A percentile compares a stretch with the other conserved stretches of the same genome.
These are phyloP conservation scores for Drosophila nigritarsus DNA, from an alignment of 2,888 invertebrate genomes.

Conservation along the genomic window DNA sequence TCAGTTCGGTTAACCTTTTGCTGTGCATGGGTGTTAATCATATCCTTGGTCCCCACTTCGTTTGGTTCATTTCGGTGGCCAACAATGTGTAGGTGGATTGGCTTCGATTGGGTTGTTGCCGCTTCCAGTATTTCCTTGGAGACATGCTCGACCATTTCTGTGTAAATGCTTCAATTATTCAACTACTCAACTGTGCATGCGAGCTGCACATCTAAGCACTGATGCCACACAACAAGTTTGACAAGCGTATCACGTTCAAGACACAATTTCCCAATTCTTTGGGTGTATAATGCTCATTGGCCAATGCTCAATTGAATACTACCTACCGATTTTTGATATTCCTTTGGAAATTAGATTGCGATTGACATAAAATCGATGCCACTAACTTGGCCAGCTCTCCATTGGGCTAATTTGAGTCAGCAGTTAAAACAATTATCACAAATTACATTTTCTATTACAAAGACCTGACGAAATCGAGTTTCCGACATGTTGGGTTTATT, in stretches of 20 bases:
- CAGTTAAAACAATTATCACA: slow-evolving; percentile 5
- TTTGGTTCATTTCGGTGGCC: slow-evolving; percentile 35
- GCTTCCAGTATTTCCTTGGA: slow-evolving; percentile 42
- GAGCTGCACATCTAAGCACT: slow-evolving; percentile 58
- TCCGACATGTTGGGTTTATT: not conserved
- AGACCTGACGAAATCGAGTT: not conserved
- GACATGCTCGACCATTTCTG: slow-evolving; percentile 37
- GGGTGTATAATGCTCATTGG: slow-evolving; percentile 10
- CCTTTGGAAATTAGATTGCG: slow-evolving; percentile 26
- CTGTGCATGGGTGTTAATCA: not conserved
- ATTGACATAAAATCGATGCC: slow-evolving; percentile 68
- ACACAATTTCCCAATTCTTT: slow-evolving; percentile 47
- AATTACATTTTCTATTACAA: not conserved
- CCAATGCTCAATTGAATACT: slow-evolving; percentile 43
- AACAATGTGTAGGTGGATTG: slow-evolving; percentile 48
- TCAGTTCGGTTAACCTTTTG: slow-evolving; percentile 40
- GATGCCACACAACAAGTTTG: slow-evolving; percentile 29
- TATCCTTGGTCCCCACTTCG: slow-evolving; percentile 14
- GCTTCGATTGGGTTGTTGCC: slow-evolving; percentile 55
- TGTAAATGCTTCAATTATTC: slow-evolving; percentile 59
- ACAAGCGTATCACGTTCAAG: slow-evolving; percentile 55
- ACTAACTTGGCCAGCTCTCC: slow-evolving; percentile 1
- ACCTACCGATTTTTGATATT: slow-evolving; percentile 18
- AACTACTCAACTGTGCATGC: slow-evolving; percentile 57
- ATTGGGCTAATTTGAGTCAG: slow-evolving; percentile 14